Evolutionary conservation across 2,113 vertebrate species (phyloP).

Genomic region (Hiodon alosoides): DNA sequence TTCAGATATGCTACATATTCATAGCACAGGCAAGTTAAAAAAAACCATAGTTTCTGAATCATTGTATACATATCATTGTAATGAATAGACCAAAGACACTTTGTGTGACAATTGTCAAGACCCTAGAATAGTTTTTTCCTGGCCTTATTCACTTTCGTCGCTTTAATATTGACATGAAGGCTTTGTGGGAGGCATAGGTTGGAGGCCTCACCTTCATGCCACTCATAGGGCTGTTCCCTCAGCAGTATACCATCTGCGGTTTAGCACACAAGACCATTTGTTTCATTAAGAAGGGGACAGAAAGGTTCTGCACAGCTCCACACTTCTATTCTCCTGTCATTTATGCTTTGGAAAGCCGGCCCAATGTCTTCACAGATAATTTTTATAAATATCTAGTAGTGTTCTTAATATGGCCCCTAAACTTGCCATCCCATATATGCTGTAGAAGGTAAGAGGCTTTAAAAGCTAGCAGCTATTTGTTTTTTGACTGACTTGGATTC

Average conservation of each 20-base stretch:
- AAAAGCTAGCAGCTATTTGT: neutral
- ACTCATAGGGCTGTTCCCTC: neutral
- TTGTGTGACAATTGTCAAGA: neutral
- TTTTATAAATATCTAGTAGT: neutral
- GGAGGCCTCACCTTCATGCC: neutral
- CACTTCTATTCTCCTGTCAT: slow-evolving; percentile 3
- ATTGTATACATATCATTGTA: neutral
- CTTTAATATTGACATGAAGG: neutral
- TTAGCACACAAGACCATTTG: neutral
- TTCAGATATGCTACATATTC: neutral
- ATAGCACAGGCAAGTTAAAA: neutral
- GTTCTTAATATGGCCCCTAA: neutral
- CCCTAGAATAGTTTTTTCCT: neutral
- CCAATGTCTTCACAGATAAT: neutral
- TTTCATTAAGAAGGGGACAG: neutral
- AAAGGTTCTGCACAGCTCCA: neutral
- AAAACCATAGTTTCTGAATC: neutral
- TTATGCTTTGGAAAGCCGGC: neutral
- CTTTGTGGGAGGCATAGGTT: neutral
- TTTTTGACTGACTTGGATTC: neutral
- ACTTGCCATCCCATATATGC: neutral
- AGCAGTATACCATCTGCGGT: neutral
- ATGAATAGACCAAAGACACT: neutral
- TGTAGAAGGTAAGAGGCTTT: no score
- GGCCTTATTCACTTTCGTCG: neutral